Conservation (phyloP, 2,797 vertebrate genomes). For the Thripadectes ignobilis region DNA sequence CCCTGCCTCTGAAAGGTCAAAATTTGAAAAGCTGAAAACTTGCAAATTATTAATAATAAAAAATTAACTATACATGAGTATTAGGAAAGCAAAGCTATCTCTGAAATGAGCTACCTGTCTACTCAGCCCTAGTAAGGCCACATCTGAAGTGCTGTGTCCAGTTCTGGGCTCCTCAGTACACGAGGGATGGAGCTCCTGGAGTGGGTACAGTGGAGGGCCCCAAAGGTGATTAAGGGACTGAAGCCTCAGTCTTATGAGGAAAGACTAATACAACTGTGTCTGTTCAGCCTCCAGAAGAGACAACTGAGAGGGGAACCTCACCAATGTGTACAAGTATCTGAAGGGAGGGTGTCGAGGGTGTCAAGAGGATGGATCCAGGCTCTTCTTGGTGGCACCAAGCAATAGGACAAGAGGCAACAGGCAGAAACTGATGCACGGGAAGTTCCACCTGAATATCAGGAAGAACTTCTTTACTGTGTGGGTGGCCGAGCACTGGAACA, state of each 20-base stretch:
- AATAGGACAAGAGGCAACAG: neutral
- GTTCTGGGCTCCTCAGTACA: neutral
- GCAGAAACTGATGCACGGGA: rapidly evolving
- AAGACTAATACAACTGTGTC: neutral
- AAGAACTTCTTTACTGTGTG: neutral
- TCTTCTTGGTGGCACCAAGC: rapidly evolving
- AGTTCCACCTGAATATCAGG: neutral
- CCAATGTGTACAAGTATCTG: neutral
- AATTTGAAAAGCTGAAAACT: neutral
- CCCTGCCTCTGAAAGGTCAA: neutral
- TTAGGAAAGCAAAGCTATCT: neutral
- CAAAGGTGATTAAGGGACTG: neutral
- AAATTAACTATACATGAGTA: neutral
- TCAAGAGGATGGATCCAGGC: neutral
- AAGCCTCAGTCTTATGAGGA: neutral
- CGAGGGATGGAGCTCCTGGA: neutral
- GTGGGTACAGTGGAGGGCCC: rapidly evolving
- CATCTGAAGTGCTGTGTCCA: neutral
- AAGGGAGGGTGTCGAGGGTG: neutral
- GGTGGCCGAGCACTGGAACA: neutral
- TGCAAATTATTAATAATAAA: neutral
- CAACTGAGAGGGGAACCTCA: rapidly evolving
- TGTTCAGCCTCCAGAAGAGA: neutral
- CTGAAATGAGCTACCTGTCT: neutral
- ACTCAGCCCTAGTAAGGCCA: neutral